Conservation (phyloP, 2,797 vertebrate genomes). For the Carcharodon carcharias region DNA sequence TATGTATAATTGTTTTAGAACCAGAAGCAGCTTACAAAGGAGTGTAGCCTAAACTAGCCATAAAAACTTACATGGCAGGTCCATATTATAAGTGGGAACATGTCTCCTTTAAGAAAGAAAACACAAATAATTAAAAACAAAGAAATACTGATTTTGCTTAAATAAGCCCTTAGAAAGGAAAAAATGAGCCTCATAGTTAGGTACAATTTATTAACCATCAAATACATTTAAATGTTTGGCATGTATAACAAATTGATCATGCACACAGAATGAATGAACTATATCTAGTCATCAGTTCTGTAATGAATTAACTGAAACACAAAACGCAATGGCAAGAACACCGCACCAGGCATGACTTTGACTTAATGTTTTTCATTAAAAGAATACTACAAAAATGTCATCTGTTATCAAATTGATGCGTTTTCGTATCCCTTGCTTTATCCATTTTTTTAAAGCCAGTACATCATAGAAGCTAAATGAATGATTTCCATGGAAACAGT, state of each 20-base stretch:
- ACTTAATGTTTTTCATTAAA: slow-evolving; percentile 37
- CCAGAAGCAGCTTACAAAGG: neutral
- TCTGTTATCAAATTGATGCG: slow-evolving; percentile 28
- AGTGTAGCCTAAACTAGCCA: neutral
- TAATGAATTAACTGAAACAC: slow-evolving; percentile 34
- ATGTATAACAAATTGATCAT: slow-evolving; percentile 38
- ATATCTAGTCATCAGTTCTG: slow-evolving; percentile 32
- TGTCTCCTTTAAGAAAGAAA: neutral
- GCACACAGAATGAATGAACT: slow-evolving; percentile 31
- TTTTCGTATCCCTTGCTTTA: slow-evolving; percentile 35
- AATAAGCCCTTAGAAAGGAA: neutral
- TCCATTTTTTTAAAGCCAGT: neutral
- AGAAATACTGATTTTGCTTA: slow-evolving; percentile 21
- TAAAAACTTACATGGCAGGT: neutral
- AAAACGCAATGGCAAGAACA: slow-evolving; percentile 17
- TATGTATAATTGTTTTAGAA: neutral
- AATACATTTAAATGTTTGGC: slow-evolving; percentile 4
- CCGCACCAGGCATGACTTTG: neutral
- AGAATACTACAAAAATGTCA: slow-evolving; percentile 1
- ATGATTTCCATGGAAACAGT: slow-evolving; percentile 29
- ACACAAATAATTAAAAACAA: slow-evolving; percentile 1
- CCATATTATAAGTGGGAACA: neutral
- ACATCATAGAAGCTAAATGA: slow-evolving; percentile 23
- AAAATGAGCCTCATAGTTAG: slow-evolving; percentile 20
- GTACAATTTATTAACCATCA: slow-evolving; percentile 29